Percentiles rank a stretch among this genome's conserved stretches.
These are phyloP conservation scores for Channallabes apus DNA, from an alignment of 2,797 vertebrate genomes.

Conservation along the genomic window DNA sequence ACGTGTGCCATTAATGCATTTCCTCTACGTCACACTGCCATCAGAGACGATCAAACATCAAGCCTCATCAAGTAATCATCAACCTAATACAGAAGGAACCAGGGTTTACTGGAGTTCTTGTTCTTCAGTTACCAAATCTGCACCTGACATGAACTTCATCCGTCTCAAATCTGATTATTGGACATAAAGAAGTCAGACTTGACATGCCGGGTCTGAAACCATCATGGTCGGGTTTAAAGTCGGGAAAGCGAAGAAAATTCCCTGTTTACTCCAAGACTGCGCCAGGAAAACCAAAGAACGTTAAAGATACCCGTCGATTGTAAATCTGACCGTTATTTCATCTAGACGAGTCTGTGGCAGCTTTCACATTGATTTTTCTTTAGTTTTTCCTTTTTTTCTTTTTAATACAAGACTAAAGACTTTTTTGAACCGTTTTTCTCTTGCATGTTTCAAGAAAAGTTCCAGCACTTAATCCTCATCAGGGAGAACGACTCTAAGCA, in stretches of 20 bases:
- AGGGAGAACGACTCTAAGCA: neutral
- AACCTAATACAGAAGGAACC: neutral
- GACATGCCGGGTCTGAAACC: neutral
- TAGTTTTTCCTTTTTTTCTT: too few relatives aligned
- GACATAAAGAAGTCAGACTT: neutral
- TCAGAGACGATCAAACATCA: neutral
- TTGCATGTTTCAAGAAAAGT: neutral
- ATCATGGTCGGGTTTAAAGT: neutral
- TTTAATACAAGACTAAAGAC: neutral
- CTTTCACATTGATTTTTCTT: too few relatives aligned
- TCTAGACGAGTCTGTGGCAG: too few relatives aligned
- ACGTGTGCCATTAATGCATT: neutral
- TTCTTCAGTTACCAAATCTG: neutral
- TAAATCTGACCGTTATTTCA: neutral
- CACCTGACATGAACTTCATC: neutral
- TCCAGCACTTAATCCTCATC: neutral
- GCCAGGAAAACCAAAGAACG: slow-evolving; percentile 6
- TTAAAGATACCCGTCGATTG: neutral
- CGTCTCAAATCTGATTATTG: neutral
- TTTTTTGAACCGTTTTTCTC: neutral
- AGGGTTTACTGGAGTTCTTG: neutral
- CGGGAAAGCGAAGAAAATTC: neutral
- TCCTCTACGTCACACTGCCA: neutral
- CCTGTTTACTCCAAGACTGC: neutral
- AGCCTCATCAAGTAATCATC: neutral